Base-by-base conservation (phyloP, 2,888 invertebrate genomes). In the Patella depressa region DNA sequence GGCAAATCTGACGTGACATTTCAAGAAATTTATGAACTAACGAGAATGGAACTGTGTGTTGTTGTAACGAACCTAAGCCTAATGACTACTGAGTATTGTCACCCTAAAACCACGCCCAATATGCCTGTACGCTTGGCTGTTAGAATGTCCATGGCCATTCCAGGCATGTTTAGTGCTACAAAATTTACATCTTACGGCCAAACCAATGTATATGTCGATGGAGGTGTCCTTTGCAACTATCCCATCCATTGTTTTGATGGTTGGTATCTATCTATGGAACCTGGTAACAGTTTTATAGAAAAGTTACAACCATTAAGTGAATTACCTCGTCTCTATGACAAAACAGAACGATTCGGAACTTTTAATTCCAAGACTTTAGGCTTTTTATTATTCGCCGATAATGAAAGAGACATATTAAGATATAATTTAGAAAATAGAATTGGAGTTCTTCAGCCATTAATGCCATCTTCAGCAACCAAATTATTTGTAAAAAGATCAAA, bases 181-280 rank as follows among this genome's bases (percentile, higher is more conserved):
- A 79, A 73, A 53, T 80, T 80, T 55, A 77, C 75, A 17, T 57
- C 77, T 2, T 75, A 79, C 65, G 85, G 82, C 2, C 73, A 80
- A 11, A 82, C 80, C 11, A 84, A 87, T 54, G 78, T 82, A n/a
- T 88, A 83, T 77, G 86, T 87, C 29, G 89, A 88, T 69, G 89
- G 89, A 0, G 87, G 88, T 1, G 78, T 88, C 14, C 80, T 88
- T 65, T 87, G 87, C 71, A 88, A 87, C 81, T 88, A 87, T 75
- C 88, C 88, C 2, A 81, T 88, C 45, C 86, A 88, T 74, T 82
- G 85, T 72, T 88, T 84, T 81, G 89, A 89, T 78, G 89, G 88
- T n/a, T 88, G 88, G 88, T 88, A 80, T 79, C 78, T 88, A 69
- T 87, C 87, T 11, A 79, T 88, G 84, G 76, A 83, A 11, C 79